A percentile compares a stretch with the other conserved stretches of the same genome.
Conservation (phyloP, 1,140 invertebrate genomes). For the Drosophila jambulina region DNA sequence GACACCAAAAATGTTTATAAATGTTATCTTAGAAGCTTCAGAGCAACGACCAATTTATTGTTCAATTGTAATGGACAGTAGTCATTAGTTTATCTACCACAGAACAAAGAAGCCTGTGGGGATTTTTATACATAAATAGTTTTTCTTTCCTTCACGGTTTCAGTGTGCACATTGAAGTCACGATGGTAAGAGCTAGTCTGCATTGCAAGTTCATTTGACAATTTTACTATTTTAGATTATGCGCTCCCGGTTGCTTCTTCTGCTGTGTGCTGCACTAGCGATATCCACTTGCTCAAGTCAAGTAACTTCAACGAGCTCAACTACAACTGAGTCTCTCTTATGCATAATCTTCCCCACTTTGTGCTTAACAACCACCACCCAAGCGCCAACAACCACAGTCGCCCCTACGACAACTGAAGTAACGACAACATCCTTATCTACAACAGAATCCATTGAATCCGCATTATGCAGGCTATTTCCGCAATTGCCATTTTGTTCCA, state of each 20-base stretch:
- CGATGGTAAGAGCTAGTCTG: slow-evolving; percentile 6
- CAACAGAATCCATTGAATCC: not conserved
- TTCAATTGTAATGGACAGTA: not conserved
- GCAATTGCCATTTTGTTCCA: not conserved
- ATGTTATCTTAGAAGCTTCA: not conserved
- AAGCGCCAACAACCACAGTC: not conserved
- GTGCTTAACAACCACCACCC: not conserved
- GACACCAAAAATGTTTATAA: not conserved
- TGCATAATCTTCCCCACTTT: slow-evolving; percentile 1
- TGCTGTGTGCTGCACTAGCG: slow-evolving; percentile 10
- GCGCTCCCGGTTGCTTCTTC: not conserved
- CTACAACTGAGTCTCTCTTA: not conserved
- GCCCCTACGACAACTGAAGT: not conserved
- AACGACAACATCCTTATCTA: not conserved
- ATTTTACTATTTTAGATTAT: not conserved
- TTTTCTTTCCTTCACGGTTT: not conserved
- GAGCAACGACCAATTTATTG: not conserved
- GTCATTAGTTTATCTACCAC: slow-evolving; percentile 3
- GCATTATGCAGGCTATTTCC: not conserved
- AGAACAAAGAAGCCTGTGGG: slow-evolving; percentile 5
- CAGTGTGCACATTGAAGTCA: slow-evolving; percentile 1
- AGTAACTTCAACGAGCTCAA: not conserved
- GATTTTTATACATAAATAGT: slow-evolving; percentile 16
- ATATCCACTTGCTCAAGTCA: not conserved
- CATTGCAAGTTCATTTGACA: not conserved